Conservation (phyloP, 2,113 vertebrate species). For the Chamaetylas fuelleborni region DNA sequence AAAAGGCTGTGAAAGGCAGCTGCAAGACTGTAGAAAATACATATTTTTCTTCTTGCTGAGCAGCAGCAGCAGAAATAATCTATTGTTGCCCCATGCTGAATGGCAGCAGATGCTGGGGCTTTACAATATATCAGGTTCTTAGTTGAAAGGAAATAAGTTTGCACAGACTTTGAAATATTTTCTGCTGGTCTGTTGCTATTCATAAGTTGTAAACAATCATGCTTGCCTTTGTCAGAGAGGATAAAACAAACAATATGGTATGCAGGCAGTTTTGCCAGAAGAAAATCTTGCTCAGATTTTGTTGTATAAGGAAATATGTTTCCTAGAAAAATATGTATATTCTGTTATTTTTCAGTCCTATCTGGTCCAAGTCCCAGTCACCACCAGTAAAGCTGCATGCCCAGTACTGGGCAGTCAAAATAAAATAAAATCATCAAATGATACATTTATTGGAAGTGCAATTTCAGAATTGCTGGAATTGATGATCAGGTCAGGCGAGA, state of each 20-base stretch:
- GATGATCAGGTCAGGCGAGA: not conserved
- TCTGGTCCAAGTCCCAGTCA: not conserved
- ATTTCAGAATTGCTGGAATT: not conserved
- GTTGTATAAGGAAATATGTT: not conserved
- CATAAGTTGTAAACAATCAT: not conserved
- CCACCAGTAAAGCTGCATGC: not conserved
- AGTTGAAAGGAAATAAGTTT: not conserved
- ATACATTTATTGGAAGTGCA: not conserved
- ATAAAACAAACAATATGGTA: not conserved
- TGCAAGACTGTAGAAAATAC: not conserved
- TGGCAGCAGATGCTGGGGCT: slow-evolving; percentile 2
- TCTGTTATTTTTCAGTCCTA: not conserved
- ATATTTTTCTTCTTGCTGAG: not conserved
- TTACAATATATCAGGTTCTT: not conserved
- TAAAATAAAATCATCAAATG: not conserved
- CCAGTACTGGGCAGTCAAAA: not conserved
- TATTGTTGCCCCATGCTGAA: not conserved
- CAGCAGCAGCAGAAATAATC: slow-evolving; percentile 15
- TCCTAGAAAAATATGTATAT: not conserved
- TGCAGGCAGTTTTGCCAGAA: not conserved
- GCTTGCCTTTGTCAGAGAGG: not conserved
- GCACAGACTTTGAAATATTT: not conserved
- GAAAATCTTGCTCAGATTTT: not conserved
- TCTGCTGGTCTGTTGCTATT: slow-evolving; percentile 22
- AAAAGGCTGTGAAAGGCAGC: not conserved